phyloP scores from a whole-genome alignment of 2,797 vertebrate genomes.

The Pagetopsis macropterus region DNA sequence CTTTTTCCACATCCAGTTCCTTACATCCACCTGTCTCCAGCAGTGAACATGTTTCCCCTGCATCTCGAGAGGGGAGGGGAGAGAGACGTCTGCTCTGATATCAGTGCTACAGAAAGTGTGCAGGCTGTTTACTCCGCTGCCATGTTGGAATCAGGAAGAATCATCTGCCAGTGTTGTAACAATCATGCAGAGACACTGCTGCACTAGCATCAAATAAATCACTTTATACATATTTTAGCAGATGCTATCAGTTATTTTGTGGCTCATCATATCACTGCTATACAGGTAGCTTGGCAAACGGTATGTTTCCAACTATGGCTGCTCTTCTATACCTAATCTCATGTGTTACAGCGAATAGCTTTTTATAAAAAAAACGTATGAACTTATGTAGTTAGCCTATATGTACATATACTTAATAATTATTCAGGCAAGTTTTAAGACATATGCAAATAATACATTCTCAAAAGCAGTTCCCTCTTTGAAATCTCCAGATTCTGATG shows the following conservation, averaged over 20 bases:
- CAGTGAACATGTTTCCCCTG: conserved; percentile 9
- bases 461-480: neutral
- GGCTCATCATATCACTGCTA: neutral
- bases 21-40: conserved; percentile 32
- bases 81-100: conserved; percentile 32
- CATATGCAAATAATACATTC: too few species aligned
- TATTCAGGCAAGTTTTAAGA: neutral
- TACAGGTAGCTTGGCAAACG: neutral
- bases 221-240: conserved; percentile 8
- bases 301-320: neutral
- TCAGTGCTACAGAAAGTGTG: conserved; percentile 27
- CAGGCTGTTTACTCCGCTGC: conserved; percentile 27
- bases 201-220: conserved; percentile 10
- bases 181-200: conserved; percentile 2
- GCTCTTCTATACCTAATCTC: neutral
- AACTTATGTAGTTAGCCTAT: too few species aligned
- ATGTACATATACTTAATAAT: too few species aligned
- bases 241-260: neutral
- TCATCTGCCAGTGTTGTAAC: neutral
- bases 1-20: conserved; percentile 1
- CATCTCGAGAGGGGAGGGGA: neutral
- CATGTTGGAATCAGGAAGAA: conserved; percentile 22
- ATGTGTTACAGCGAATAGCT: neutral
- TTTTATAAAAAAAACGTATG: neutral
- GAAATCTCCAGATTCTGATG: conserved; percentile 4